phyloP scores from a whole-genome alignment of 2,797 vertebrate genomes.

The Forpus xanthops region DNA sequence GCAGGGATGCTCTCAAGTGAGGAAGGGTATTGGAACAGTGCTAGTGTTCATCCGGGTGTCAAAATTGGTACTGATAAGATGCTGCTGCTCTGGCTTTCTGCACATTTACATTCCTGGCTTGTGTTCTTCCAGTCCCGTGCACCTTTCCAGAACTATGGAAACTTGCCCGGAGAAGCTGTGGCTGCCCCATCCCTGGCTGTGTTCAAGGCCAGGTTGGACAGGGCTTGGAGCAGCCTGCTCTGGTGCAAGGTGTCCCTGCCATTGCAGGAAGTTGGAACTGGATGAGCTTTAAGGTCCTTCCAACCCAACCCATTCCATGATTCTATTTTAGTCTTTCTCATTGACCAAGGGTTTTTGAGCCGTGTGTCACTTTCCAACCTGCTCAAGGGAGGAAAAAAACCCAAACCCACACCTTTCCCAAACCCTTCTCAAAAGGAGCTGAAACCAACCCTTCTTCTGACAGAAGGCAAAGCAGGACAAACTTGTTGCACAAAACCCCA shows the following conservation, averaged over 20 bases:
- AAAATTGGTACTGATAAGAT: rapidly evolving
- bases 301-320: neutral
- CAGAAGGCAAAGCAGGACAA: neutral
- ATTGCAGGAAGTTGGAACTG: neutral
- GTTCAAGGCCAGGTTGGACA: neutral
- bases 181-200: neutral
- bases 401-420: neutral
- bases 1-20: rapidly evolving
- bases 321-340: conserved; percentile 68
- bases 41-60: rapidly evolving
- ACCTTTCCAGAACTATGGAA: neutral
- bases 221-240: neutral
- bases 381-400: neutral
- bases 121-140: rapidly evolving
- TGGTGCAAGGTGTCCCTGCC: neutral
- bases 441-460: neutral
- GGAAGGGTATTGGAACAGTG: neutral
- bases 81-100: rapidly evolving
- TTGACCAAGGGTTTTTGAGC: conserved; percentile 72
- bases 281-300: neutral
- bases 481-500: neutral
- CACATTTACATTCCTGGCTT: rapidly evolving
- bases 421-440: neutral
- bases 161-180: neutral
- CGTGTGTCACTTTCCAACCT: conserved; percentile 57